These are phyloP conservation scores for Tachystola acroxantha DNA, from an alignment of 2,888 invertebrate species.

Conservation along the genomic window DNA sequence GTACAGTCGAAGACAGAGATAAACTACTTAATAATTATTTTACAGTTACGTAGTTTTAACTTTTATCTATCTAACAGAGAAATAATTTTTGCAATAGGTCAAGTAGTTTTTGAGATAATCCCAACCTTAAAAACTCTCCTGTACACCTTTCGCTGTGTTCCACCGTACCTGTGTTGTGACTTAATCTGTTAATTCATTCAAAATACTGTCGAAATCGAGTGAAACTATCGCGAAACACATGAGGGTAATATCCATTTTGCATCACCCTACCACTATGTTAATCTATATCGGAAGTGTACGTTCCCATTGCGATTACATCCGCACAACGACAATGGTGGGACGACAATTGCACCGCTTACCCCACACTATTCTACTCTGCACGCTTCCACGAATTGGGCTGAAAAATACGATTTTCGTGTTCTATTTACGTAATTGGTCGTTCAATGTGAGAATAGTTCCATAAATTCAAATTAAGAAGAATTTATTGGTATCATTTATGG, in stretches of 20 bases:
- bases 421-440: slow-evolving; percentile 11
- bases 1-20: too few relatives aligned
- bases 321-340: slow-evolving; percentile 26
- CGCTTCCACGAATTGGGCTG: slow-evolving; percentile 2
- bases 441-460: slow-evolving; percentile 2
- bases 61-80: too few relatives aligned
- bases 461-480: slow-evolving; percentile 9
- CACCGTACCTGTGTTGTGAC: too few relatives aligned
- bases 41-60: too few relatives aligned
- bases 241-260: slow-evolving; percentile 42
- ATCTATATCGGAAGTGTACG: slow-evolving; percentile 40
- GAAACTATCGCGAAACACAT: slow-evolving; percentile 14
- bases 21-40: too few relatives aligned
- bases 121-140: too few relatives aligned
- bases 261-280: slow-evolving; percentile 21
- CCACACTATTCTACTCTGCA: slow-evolving; percentile 11
- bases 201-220: slow-evolving; percentile 3
- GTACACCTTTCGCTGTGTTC: too few relatives aligned
- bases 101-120: too few relatives aligned
- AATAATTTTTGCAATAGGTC: too few relatives aligned
- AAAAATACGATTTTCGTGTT: slow-evolving; percentile 6
- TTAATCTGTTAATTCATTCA: too few relatives aligned
- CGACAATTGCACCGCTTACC: slow-evolving; percentile 26
- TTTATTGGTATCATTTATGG: slow-evolving; percentile 9
- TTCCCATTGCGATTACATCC: slow-evolving; percentile 27